Conservation (phyloP, 1,140 invertebrate genomes). For the Fopius arisanus region DNA sequence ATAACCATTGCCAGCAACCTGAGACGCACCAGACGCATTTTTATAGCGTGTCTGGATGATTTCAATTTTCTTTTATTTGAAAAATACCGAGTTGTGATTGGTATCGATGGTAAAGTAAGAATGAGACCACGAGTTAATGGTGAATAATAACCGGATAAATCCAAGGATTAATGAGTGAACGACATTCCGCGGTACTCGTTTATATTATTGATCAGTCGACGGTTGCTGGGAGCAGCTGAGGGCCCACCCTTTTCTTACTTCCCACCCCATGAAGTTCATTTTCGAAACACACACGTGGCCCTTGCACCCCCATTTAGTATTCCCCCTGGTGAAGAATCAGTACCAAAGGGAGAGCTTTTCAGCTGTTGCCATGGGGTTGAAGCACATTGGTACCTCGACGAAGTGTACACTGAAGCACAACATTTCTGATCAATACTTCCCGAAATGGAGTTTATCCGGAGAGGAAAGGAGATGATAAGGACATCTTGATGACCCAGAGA, state of each 20-base stretch:
- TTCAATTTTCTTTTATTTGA: not conserved
- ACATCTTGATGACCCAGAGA: not conserved
- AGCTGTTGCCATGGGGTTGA: slow-evolving; percentile 39
- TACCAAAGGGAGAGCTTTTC: slow-evolving; percentile 21
- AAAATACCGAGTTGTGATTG: too few relatives aligned
- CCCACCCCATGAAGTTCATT: slow-evolving; percentile 4
- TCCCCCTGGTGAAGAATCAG: slow-evolving; percentile 25
- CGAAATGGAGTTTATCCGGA: not conserved
- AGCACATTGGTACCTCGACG: slow-evolving; percentile 27
- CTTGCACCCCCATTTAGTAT: slow-evolving; percentile 27
- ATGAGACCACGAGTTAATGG: not conserved
- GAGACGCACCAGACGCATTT: slow-evolving; percentile 2
- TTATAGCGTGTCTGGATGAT: not conserved
- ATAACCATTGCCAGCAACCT: not conserved
- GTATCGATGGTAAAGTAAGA: not conserved
- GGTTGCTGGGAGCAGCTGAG: slow-evolving; percentile 23
- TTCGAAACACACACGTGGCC: slow-evolving; percentile 29
- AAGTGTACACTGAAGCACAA: not conserved
- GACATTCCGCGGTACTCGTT: not conserved
- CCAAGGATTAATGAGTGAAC: not conserved
- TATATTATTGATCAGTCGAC: not conserved
- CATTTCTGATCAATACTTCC: not conserved
- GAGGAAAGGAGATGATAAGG: not conserved
- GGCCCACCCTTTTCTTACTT: slow-evolving; percentile 20
- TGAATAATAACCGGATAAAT: not conserved